Evolutionary conservation across 2,797 vertebrate species (phyloP).

Genomic region (Amphiprion clarkii): DNA sequence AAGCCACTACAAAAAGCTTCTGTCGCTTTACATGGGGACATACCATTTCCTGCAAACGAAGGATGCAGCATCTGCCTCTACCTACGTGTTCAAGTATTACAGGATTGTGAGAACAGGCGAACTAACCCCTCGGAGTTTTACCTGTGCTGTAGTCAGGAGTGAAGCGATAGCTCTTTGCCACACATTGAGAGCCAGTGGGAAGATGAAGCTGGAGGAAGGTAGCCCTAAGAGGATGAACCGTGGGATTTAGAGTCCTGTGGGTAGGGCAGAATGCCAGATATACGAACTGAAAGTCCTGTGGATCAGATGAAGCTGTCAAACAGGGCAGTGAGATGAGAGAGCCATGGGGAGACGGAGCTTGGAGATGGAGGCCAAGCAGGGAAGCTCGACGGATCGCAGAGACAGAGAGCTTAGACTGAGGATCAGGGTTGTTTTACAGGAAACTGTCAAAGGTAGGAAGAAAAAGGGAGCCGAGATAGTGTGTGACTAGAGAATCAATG

Average conservation of each 20-base stretch:
- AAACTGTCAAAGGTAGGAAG: conserved; percentile 80
- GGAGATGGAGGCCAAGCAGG: conserved; percentile 79
- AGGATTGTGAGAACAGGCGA: conserved; percentile 66
- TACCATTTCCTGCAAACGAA: conserved; percentile 65
- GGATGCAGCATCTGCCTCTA: conserved; percentile 51
- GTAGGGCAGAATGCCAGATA: conserved; percentile 78
- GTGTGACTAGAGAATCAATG: conserved; percentile 78
- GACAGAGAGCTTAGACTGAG: conserved; percentile 81
- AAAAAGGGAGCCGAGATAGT: conserved; percentile 67
- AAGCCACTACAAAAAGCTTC: conserved; percentile 31
- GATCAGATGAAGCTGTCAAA: conserved; percentile 87
- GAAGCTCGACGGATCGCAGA: conserved; percentile 79
- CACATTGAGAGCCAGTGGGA: conserved; percentile 78
- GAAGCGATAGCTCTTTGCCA: conserved; percentile 75
- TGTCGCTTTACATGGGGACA: conserved; percentile 61
- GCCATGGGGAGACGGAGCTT: conserved; percentile 73
- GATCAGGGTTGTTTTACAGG: conserved; percentile 84
- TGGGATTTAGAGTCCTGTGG: conserved; percentile 83
- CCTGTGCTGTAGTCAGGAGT: conserved; percentile 73
- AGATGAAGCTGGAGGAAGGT: conserved; percentile 62
- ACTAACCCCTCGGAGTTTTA: conserved; percentile 72
- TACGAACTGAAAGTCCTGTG: conserved; percentile 81
- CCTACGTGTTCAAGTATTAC: conserved; percentile 64
- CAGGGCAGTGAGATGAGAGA: conserved; percentile 82
- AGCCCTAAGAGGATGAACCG: conserved; percentile 80